Conservation (phyloP, 1,140 invertebrate species). For the Thaumatotibia leucotreta region DNA sequence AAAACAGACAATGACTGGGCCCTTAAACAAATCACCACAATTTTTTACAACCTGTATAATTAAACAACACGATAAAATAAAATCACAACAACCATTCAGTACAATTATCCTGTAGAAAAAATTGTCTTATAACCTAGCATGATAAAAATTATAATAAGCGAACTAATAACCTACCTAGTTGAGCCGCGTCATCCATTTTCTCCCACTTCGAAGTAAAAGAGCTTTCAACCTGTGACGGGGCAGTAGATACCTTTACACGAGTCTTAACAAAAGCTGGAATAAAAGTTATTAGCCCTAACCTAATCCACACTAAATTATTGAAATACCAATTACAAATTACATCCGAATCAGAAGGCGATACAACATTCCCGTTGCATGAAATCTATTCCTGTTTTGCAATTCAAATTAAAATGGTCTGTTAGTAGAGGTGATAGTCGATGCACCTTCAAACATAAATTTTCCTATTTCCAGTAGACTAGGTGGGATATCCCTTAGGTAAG, state of each 20-base stretch:
- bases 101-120: neutral
- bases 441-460: neutral
- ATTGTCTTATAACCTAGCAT: constrained; percentile 4
- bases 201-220: constrained; percentile 79
- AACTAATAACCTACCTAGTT: constrained; percentile 77
- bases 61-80: neutral
- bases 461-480: no score
- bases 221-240: constrained; percentile 68
- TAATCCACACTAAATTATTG: constrained; percentile 16
- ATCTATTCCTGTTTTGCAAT: neutral
- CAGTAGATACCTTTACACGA: constrained; percentile 51
- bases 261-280: constrained; percentile 66
- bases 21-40: no score
- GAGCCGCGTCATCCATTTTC: constrained; percentile 79
- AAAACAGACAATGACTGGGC: no score
- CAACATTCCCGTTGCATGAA: neutral
- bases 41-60: no score
- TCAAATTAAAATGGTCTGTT: neutral
- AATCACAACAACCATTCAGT: neutral
- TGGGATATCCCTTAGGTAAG: no score
- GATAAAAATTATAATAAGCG: constrained; percentile 18
- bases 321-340: neutral
- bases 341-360: neutral
- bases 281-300: constrained; percentile 64
- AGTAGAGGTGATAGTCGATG: neutral